Percentiles rank a stretch among this genome's conserved stretches.
phyloP scores from a whole-genome alignment of 2,113 vertebrate species.

The Pygoscelis antarcticus region DNA sequence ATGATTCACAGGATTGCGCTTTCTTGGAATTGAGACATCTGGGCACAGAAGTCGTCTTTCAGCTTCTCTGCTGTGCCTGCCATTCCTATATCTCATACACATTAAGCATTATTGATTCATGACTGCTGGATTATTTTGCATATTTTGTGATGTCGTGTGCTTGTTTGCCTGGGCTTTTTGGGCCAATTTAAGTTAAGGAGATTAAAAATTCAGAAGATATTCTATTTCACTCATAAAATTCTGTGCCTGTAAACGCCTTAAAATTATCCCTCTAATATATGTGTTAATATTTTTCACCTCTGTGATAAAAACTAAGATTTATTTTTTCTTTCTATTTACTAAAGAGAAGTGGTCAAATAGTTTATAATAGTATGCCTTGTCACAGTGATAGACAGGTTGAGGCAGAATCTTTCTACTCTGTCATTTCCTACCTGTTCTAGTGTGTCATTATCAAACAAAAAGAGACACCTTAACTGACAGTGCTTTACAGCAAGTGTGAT shows the following conservation, averaged over 20 bases:
- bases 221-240: background rate
- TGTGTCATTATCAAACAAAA: conserved; percentile 4
- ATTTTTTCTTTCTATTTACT: background rate
- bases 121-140: background rate
- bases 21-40: background rate
- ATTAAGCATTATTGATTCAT: background rate
- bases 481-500: background rate
- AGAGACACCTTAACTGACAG: background rate
- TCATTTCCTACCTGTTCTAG: background rate
- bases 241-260: background rate
- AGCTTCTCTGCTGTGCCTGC: background rate
- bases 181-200: background rate
- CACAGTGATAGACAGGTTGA: background rate
- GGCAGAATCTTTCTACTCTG: background rate
- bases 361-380: background rate
- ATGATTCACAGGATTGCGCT: rapidly evolving
- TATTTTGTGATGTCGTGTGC: background rate
- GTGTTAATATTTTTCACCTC: background rate
- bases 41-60: background rate
- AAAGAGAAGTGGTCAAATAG: background rate
- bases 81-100: background rate
- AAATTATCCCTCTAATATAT: background rate
- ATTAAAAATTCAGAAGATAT: background rate
- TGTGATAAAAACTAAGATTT: background rate
- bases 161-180: background rate